Evolutionary conservation across 2,888 invertebrate genomes (phyloP).

Genomic region (Dicyrtoma fusca): DNA sequence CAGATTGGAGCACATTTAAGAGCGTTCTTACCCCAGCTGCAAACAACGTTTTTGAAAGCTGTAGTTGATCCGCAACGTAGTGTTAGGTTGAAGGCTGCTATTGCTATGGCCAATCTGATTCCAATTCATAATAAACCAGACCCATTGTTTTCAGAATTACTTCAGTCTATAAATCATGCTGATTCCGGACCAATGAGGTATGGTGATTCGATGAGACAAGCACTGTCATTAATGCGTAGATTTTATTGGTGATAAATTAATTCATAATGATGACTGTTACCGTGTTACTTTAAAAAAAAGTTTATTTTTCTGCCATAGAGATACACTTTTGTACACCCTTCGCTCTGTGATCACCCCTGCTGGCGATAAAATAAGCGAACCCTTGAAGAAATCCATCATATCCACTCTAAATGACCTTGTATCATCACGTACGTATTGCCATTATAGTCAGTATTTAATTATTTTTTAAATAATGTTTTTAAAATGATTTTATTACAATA

Average conservation of each 20-base stretch:
- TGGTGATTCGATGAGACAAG: no score
- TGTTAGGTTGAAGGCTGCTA: conserved; percentile 86
- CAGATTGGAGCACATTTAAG: conserved; percentile 92
- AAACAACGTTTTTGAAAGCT: conserved; percentile 96
- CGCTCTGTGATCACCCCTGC: conserved; percentile 81
- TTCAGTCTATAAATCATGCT: conserved; percentile 78
- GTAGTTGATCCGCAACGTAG: conserved; percentile 84
- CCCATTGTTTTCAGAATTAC: conserved; percentile 90
- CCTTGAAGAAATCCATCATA: conserved; percentile 74
- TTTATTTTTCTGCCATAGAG: conserved; percentile 63
- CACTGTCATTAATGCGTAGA: no score
- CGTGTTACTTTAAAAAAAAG: no score
- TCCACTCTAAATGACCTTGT: conserved; percentile 63
- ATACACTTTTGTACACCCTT: conserved; percentile 90
- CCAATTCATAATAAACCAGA: conserved; percentile 92
- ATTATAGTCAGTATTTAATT: conserved; percentile 52
- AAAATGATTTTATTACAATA: no score
- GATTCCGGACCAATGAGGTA: conserved; percentile 80
- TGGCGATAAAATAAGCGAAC: conserved; percentile 85
- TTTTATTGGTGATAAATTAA: no score
- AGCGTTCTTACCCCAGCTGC: conserved; percentile 97
- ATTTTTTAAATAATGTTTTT: background rate
- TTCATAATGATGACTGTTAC: no score
- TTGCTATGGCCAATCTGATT: conserved; percentile 83
- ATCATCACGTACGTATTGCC: conserved; percentile 21